Percentiles rank a stretch among this genome's conserved stretches.
Evolutionary conservation across 2,888 invertebrate species (phyloP).

Genomic region (Auanema freiburgensis): DNA sequence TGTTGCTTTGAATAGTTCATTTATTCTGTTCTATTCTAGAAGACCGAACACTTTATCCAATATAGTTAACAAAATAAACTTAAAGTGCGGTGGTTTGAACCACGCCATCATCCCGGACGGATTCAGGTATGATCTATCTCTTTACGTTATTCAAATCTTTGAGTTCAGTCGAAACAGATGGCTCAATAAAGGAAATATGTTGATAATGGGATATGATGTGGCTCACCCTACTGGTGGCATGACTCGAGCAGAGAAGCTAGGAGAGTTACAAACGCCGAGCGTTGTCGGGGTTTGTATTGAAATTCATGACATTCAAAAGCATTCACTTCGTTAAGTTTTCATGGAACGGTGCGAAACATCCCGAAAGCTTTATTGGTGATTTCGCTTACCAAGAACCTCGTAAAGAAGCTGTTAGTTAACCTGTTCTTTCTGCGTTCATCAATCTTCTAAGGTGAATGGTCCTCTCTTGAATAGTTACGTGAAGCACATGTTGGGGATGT

Average conservation of each 20-base stretch:
- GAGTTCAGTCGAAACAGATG: slow-evolving; percentile 17
- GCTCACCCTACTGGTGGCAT: slow-evolving; percentile 20
- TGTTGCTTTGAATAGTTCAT: not conserved
- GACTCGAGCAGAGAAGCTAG: slow-evolving; percentile 3
- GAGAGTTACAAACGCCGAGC: slow-evolving; percentile 17
- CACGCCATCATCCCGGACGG: slow-evolving; percentile 21
- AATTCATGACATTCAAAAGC: not conserved
- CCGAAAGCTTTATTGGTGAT: slow-evolving; percentile 35
- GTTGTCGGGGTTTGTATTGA: slow-evolving; percentile 28
- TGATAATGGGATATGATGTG: slow-evolving; percentile 34
- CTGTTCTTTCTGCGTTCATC: not conserved
- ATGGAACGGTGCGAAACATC: slow-evolving; percentile 29
- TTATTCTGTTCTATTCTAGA: not conserved
- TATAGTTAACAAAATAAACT: slow-evolving; percentile 30
- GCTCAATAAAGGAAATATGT: slow-evolving; percentile 8
- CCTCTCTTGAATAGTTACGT: slow-evolving; percentile 24
- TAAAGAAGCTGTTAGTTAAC: slow-evolving; percentile 24
- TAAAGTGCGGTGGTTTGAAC: slow-evolving; percentile 29
- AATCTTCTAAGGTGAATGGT: slow-evolving; percentile 21
- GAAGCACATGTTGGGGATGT: slow-evolving; percentile 29
- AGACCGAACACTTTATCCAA: slow-evolving; percentile 7
- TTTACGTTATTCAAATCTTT: not conserved
- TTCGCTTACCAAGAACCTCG: slow-evolving; percentile 35
- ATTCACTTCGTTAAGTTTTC: no score
- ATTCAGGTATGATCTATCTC: slow-evolving; percentile 17